Conservation (phyloP, 2,888 invertebrate genomes). For the Lampropteryx suffumata region DNA sequence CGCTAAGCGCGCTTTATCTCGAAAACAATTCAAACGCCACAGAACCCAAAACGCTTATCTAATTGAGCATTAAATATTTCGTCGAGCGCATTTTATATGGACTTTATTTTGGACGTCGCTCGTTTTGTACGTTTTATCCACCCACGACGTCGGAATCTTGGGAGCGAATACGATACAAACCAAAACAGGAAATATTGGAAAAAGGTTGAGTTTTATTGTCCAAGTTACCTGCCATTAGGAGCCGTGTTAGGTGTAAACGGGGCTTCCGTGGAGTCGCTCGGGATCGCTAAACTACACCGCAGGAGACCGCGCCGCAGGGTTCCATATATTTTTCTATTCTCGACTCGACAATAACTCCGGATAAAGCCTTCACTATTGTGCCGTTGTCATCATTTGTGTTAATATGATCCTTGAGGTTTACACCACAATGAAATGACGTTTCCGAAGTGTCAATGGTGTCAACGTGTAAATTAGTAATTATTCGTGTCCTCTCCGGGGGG, state of each 20-base stretch:
- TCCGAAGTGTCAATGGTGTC: constrained; percentile 74
- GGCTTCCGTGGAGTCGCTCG: constrained; percentile 70
- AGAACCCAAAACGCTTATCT: constrained; percentile 80
- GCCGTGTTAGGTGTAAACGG: constrained; percentile 78
- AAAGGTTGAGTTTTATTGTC: constrained; percentile 77
- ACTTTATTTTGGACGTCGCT: constrained; percentile 74
- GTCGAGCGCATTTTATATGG: constrained; percentile 78
- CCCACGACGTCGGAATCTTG: constrained; percentile 76
- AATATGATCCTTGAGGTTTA: constrained; percentile 81
- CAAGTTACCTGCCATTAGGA: constrained; percentile 80
- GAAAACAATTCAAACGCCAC: constrained; percentile 77
- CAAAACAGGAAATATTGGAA: constrained; percentile 79
- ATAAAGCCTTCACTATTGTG: constrained; percentile 70
- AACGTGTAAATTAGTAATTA: constrained; percentile 80
- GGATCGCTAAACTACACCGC: constrained; percentile 69
- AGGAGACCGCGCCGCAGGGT: constrained; percentile 68
- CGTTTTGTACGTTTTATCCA: constrained; percentile 79
- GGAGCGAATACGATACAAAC: constrained; percentile 69
- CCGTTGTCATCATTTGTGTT: constrained; percentile 80
- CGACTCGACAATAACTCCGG: constrained; percentile 68
- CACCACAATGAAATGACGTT: constrained; percentile 77
- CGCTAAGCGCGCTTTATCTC: constrained; percentile 67
- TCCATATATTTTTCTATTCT: constrained; percentile 78
- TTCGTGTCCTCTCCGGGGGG: constrained; percentile 70
- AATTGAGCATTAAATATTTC: constrained; percentile 82